Base-by-base conservation (phyloP, 2,113 vertebrate genomes). In the Paralichthys olivaceus region DNA sequence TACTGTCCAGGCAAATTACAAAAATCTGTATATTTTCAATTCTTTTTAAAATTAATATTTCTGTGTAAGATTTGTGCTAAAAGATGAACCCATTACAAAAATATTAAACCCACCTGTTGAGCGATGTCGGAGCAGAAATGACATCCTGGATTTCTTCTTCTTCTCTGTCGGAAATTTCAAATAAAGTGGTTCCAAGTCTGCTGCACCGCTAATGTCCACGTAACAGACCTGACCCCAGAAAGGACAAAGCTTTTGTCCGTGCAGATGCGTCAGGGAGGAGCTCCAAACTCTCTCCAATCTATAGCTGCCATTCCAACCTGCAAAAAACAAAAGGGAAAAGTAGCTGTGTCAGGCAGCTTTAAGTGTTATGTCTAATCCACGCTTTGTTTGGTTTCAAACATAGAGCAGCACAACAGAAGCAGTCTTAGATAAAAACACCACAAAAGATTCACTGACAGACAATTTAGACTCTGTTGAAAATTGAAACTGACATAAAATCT, bases 21-120 rank as follows among this genome's bases (percentile, higher is more conserved):
- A 17, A 57, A 4, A 65, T 54, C 4, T 8, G 5, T 6, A 37
- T 1, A 60, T 28, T 49, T 40, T 32, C 49, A 55, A 32, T 71
- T 59, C 19, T 4, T 28, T 17, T 20, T 23, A n/a, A n/a, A n/a
- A n/a, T n/a, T n/a, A n/a, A 12, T 32, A 0, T 67, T 26, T 40
- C 9, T 62, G 25, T 13, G 12, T 6, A 49, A 11, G 23, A 13
- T 45, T 54, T 7, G 25, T 47, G 14, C 7, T 26, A 2, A 51
- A 49, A 55, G 40, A 55, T 32, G 4, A 23, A 23, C 7, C 22
- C 7, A 23, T 6, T 58, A 3, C 67, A 3, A 75, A 43, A 47
- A 40, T 19, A 71, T 59, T 1, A 67, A 54, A 85, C 90, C 5
- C 70, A 94, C 94, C 92, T 88, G 88, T 61, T 75, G 58, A 77